Evolutionary conservation across 2,888 invertebrate genomes (phyloP).

Genomic region (Pediacus dermestoides): DNA sequence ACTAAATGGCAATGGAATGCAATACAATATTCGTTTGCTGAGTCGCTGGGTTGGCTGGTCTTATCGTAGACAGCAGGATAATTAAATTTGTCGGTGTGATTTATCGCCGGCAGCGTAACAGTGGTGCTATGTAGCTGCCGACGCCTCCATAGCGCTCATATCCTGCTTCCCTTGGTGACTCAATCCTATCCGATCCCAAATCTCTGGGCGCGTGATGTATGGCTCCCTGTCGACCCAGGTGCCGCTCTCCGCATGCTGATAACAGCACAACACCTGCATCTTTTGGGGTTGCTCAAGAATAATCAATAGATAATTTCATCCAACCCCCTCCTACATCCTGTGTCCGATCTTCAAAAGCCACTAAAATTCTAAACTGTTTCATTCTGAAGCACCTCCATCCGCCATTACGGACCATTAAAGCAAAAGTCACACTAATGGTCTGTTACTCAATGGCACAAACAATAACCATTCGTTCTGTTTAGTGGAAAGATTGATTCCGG

Average conservation of each 20-base stretch:
- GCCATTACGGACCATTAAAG: conserved; percentile 44
- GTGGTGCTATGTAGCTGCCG: conserved; percentile 27
- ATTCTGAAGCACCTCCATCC: no score
- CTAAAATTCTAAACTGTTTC: no score
- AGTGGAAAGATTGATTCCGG: conserved; percentile 41
- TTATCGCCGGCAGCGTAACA: conserved; percentile 47
- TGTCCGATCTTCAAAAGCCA: no score
- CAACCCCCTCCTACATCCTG: no score
- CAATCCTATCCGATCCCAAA: conserved; percentile 43
- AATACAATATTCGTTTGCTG: no score
- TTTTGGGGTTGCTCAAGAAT: conserved; percentile 14
- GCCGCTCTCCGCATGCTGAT: conserved; percentile 32
- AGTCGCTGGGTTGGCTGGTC: conserved; percentile 37
- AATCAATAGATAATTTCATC: no score
- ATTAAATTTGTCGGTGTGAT: conserved; percentile 59
- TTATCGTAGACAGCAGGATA: conserved; percentile 57
- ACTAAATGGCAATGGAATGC: no score
- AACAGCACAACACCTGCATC: conserved; percentile 29
- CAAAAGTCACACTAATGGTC: conserved; percentile 40
- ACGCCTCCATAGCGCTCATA: conserved; percentile 40
- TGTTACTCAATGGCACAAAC: conserved; percentile 37
- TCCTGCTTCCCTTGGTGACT: conserved; percentile 43
- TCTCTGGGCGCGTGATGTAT: conserved; percentile 46
- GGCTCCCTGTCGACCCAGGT: conserved; percentile 45
- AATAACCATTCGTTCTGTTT: conserved; percentile 48